Evolutionary conservation across 2,797 vertebrate species (phyloP).

Genomic region (Psittacula echo): DNA sequence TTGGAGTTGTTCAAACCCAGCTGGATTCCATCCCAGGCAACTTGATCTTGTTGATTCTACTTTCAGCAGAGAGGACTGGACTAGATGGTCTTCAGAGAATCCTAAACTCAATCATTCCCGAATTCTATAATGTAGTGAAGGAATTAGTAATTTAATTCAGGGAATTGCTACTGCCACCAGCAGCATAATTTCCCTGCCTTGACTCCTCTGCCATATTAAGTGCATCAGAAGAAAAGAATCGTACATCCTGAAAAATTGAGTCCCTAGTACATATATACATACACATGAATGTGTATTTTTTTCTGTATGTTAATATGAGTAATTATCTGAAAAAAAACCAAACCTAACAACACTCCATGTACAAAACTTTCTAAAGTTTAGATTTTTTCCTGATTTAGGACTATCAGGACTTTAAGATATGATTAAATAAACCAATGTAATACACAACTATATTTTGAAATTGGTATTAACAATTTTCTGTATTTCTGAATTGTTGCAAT

Average conservation of each 20-base stretch:
- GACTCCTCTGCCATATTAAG: neutral
- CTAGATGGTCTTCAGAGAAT: neutral
- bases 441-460: neutral
- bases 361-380: neutral
- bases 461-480: neutral
- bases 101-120: neutral
- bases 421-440: neutral
- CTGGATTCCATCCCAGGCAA: neutral
- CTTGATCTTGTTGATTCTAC: neutral
- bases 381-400: neutral
- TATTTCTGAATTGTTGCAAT: neutral
- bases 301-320: neutral
- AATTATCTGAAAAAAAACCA: neutral
- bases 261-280: neutral
- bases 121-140: neutral
- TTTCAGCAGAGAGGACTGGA: rapidly evolving
- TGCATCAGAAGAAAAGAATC: neutral
- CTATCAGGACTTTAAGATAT: neutral
- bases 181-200: neutral
- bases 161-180: neutral
- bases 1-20: neutral
- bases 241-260: neutral
- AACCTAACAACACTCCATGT: neutral
- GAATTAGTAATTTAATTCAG: neutral
- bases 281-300: rapidly evolving